These are phyloP conservation scores for Botia almorhae DNA, from an alignment of 2,797 vertebrate genomes.

Conservation along the genomic window DNA sequence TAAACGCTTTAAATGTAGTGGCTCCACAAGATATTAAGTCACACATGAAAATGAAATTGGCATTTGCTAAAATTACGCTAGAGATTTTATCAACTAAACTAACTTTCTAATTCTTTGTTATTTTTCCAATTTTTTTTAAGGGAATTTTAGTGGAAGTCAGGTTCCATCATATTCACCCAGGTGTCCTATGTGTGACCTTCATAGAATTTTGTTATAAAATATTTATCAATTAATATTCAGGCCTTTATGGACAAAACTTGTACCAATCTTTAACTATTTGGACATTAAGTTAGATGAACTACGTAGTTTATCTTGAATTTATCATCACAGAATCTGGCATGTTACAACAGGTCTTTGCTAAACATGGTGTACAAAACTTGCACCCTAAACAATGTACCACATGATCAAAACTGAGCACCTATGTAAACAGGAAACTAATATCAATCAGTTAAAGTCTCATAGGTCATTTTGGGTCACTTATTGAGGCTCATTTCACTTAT, in stretches of 20 bases:
- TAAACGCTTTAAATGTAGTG: not conserved
- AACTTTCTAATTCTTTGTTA: not conserved
- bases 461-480: not conserved
- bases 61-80: not conserved
- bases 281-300: not conserved
- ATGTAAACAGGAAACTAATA: conserved; percentile 20
- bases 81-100: not conserved
- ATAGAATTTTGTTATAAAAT: not conserved
- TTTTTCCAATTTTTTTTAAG: not conserved
- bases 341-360: not conserved
- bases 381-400: not conserved
- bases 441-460: not conserved
- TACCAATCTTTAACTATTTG: not conserved
- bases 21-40: not conserved
- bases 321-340: not conserved
- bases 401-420: not conserved
- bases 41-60: not conserved
- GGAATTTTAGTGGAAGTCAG: not conserved
- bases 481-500: not conserved
- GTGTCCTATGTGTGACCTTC: not conserved
- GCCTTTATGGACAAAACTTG: not conserved
- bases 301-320: not conserved
- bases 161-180: not conserved
- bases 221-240: not conserved
- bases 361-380: not conserved